Evolutionary conservation across 2,888 invertebrate species (phyloP), one percentile per base, ranked within the genome.

Genomic region (Brenthis hecate): DNA sequence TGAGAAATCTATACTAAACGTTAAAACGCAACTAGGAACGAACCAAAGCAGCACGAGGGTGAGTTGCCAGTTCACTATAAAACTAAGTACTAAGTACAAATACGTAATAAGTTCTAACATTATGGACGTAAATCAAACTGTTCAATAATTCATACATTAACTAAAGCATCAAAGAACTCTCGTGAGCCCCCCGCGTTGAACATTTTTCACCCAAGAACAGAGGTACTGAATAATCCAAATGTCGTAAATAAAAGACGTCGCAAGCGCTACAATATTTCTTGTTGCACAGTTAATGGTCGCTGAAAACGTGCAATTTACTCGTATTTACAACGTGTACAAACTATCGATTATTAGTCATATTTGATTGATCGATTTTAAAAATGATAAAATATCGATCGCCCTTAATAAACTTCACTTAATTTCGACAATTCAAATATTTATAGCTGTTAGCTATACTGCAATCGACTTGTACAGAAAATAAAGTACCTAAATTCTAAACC

Each of bases 131-230:
- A 87, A 85, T 86, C 85, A 84, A 84, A 77, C 82, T 85, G 80
- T 83, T 91, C 85, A 82, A 91, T 91, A 90, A 91, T 91, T 91
- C 90, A 91, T 90, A 78, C 73, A 73, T 82, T 85, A 85, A 86
- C 85, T 85, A 85, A 87, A 86, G 81, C 84, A 81, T 72, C 76
- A 70, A 73, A 68, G 77, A 76, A 80, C 53, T 80, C 83, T 81
- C 82, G 80, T 81, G 81, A 85, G 81, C 85, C 88, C 87, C 88
- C 90, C 85, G 88, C 84, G 84, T 82, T 74, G 89, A 78, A 78
- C 84, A 90, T 90, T 90, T 91, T 91, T 90, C 90, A 91, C 80
- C 78, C 80, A 77, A 76, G 79, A 89, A 78, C 78, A 79, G 77
- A 76, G 79, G 77, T 78, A 78, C 80, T 84, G 83, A 83, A 85